Evolutionary conservation across 2,797 vertebrate genomes (phyloP), one percentile per base, ranked within the genome.

Genomic region (Decapterus maruadsi): DNA sequence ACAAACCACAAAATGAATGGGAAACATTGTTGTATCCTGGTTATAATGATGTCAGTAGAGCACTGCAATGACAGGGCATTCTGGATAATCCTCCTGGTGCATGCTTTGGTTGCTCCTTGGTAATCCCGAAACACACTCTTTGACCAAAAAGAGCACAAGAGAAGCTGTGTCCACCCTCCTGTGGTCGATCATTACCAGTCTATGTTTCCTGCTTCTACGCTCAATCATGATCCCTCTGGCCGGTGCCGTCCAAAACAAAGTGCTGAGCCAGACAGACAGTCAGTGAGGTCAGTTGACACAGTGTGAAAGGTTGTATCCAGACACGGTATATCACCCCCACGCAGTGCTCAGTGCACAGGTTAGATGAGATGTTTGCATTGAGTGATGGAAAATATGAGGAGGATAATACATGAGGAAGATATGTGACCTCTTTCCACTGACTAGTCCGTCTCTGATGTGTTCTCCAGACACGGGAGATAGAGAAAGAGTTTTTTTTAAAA

Each of bases 361-460:
- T 43, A 0, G 62, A 66, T 64, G 22, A 8, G 31, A 50, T 50
- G 56, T 72, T 77, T 70, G 54, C 0, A 3, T 42, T 72, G 57
- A 80, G 61, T 68, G 82, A 76, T 71, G 75, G 80, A 81, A 83
- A 78, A 67, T 19, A 54, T 13, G 22, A 42, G 56, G 51, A 31
- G 62, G 68, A 77, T 56, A 79, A 71, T 43, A 48, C 54, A 54
- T 77, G 54, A 38, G 50, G 45, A 73, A 57, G 51, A 75, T 4
- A 26, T 60, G 66, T 78, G 75, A 87, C 68, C 72, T 85, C 53
- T 65, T 81, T 83, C 68, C 59, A 55, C 58, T 75, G 61, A 64
- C 46, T 1, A 1, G 0, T 5, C 29, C 67, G 75, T 22, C n/a
- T 57, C 70, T 85, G 84, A 91, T 82, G 76, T 83, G 55, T 89